Evolutionary conservation across 2,888 invertebrate species (phyloP), one percentile per base, ranked within the genome.

Genomic region (Anaspis maculata): DNA sequence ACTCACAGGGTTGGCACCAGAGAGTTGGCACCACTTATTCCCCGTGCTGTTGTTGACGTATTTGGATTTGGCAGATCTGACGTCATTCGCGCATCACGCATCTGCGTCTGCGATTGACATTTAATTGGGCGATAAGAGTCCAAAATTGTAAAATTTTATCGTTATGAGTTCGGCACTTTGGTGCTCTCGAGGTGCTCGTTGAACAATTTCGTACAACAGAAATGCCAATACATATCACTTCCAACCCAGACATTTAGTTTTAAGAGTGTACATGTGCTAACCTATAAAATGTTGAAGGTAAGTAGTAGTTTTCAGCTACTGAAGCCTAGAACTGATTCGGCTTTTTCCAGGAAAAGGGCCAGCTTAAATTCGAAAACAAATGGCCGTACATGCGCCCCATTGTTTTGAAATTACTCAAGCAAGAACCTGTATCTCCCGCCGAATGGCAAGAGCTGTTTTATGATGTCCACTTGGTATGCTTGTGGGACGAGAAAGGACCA

Each of bases 371-470:
- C 66, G 94, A 96, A 66, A 91, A 92, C 59, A 89, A 94, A 77
- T 98, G 97, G 97, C 91, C 90, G 34, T 76, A 76, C 50, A 95
- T 96, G 85, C 78, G 91, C 46, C 89, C 90, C 7, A 90, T 90
- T 52, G 92, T 98, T 35, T 69, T 94, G 44, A 94, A 95, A 67
- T 73, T 98, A 40, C 70, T 98, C 29, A 82, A 90, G 57, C 96
- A 97, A 67, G 90, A 97, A 66, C 74, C 89, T 4, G 96, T 99
- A 1, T 83, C 88, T 9, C 86, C 91, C 54, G 73, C 74, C 39
- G 96, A 98, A 74, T 98, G 98, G 98, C 97, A 98, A 62, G 91
- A 94, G 66, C 71, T 97, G 27, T 97, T 97, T 68, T 94, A 89
- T 68, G 82, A 88, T 34, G 92, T 98, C 10, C 96, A 98, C 69